Conservation (phyloP, 2,888 invertebrate species). For the Odontocerum albicorne region DNA sequence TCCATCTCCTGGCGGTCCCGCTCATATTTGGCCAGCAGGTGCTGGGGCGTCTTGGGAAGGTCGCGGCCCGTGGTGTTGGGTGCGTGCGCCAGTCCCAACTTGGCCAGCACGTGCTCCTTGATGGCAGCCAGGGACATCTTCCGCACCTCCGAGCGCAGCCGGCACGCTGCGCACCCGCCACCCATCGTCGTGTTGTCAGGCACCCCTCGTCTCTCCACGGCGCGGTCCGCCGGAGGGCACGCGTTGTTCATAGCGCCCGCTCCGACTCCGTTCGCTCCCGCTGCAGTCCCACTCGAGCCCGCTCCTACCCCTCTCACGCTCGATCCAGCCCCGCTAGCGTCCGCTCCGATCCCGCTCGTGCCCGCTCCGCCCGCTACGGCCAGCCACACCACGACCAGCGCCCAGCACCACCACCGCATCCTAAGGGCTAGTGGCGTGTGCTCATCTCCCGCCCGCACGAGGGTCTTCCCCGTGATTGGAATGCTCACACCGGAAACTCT, state of each 20-base stretch:
- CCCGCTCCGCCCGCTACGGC: no score
- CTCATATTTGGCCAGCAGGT: conserved; percentile 43
- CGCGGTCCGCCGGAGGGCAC: conserved; percentile 40
- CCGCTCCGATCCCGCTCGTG: conserved; percentile 9
- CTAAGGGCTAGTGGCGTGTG: conserved; percentile 44
- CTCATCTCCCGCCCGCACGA: conserved; percentile 1
- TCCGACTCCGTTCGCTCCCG: conserved; percentile 33
- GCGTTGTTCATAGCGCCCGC: background rate
- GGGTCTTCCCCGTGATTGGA: no score
- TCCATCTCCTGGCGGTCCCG: conserved; percentile 41
- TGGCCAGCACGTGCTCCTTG: conserved; percentile 64
- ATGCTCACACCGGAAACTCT: no score
- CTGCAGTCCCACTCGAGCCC: conserved; percentile 9
- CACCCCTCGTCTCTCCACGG: conserved; percentile 43
- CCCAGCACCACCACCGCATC: conserved; percentile 22
- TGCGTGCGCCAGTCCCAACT: conserved; percentile 62
- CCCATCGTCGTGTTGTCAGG: conserved; percentile 44
- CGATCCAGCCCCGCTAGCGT: conserved; percentile 43
- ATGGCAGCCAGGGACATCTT: conserved; percentile 64
- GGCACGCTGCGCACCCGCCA: conserved; percentile 60
- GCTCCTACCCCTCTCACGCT: conserved; percentile 48
- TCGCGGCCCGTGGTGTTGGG: conserved; percentile 65
- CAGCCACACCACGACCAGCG: conserved; percentile 39
- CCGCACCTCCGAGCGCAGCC: conserved; percentile 59
- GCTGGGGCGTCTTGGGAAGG: conserved; percentile 60